Evolutionary conservation across 2,888 invertebrate species (phyloP), one percentile per base, ranked within the genome.

Genomic region (Mythimna impura): DNA sequence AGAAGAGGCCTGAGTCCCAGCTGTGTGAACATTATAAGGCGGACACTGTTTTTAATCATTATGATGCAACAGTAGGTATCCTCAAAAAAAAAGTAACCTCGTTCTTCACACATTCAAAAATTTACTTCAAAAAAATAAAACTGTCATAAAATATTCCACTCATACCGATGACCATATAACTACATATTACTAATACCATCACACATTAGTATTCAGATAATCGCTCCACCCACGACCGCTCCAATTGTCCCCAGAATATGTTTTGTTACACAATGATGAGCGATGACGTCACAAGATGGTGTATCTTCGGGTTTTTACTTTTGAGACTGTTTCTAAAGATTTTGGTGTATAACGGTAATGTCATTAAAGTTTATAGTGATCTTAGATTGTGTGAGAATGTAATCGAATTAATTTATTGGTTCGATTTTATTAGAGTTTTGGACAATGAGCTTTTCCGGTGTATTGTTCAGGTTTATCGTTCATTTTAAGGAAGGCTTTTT

Each of bases 131-230:
- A 71, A 40, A 2, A n/a, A 62, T 73, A 79, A 47, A 80, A 68
- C 52, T n/a, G 6, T 22, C 55, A 69, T 83, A 75, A 75, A 83
- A 80, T 83, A 81, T 81, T 81, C 81, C 34, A 10, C 63, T 69
- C 81, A 76, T 76, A 81, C 67, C 65, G 43, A 71, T 66, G 58
- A 22, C 73, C 79, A 75, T 70, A 58, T 43, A 58, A n/a, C 40
- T 12, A 43, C 12, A 17, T 72, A 36, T 65, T 61, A 72, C 62
- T 67, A 78, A 83, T 81, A 81, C 80, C 78, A 83, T 80, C 36
- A n/a, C 57, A 73, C 80, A 89, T 91, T 89, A 87, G 88, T 87
- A 89, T 90, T 88, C 88, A 73, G 80, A 87, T 88, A 90, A 88
- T 87, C 76, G 78, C 9, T 69, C 91, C 67, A 71, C 91, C 91